Percentiles rank a stretch among this genome's conserved stretches.
Conservation (phyloP, 2,113 vertebrate species). For the Castor canadensis region DNA sequence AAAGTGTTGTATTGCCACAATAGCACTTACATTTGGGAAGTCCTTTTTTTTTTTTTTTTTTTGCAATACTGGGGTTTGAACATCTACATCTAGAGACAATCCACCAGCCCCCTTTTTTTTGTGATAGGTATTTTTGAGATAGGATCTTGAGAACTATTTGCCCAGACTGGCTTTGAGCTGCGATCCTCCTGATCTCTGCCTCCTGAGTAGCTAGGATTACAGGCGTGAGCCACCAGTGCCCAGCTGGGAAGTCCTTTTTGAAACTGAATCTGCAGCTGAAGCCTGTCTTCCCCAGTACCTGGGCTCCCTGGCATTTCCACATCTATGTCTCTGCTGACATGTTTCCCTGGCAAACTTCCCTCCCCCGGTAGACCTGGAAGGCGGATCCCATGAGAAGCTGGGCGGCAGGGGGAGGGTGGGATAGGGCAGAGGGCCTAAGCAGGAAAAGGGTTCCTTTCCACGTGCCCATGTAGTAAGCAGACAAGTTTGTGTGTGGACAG, state of each 20-base stretch:
- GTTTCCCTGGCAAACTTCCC: background rate
- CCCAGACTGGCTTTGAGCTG: too few species aligned
- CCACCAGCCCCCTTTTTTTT: too few species aligned
- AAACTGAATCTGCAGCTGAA: background rate
- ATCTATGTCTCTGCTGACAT: background rate
- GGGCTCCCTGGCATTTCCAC: background rate
- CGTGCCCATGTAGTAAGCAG: fast-evolving
- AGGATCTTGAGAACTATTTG: too few species aligned
- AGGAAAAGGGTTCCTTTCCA: background rate
- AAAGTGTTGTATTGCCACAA: background rate
- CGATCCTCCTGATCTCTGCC: too few species aligned
- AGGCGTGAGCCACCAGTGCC: too few species aligned
- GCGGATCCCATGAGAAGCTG: background rate
- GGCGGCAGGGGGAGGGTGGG: too few species aligned
- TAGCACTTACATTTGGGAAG: background rate
- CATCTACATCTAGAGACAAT: too few species aligned
- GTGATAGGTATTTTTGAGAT: too few species aligned
- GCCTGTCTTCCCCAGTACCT: background rate
- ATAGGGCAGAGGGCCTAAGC: background rate
- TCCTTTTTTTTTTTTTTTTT: background rate
- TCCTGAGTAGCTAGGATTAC: too few species aligned
- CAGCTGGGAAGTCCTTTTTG: background rate
- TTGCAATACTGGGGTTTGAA: too few species aligned
- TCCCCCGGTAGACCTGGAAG: fast-evolving
- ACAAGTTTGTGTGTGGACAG: fast-evolving